phyloP scores from a whole-genome alignment of 2,888 invertebrate genomes.

The Euzophera pinguis region DNA sequence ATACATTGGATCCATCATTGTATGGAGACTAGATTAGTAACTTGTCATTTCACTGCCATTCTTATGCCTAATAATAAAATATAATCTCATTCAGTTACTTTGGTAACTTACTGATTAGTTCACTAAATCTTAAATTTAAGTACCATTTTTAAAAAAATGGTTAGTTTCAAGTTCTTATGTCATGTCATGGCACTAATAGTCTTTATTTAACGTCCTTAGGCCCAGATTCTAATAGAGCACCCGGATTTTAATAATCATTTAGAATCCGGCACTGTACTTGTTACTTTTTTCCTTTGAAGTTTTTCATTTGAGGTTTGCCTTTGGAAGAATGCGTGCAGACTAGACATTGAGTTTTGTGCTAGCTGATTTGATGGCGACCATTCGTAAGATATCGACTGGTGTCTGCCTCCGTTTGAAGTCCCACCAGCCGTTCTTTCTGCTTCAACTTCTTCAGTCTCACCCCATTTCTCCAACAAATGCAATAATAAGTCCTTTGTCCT shows the following conservation, averaged over 20 bases:
- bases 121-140: neutral
- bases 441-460: conserved; percentile 77
- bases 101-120: conserved; percentile 52
- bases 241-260: conserved; percentile 38
- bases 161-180: conserved; percentile 28
- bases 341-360: conserved; percentile 88
- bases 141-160: neutral
- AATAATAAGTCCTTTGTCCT: conserved; percentile 88
- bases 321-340: conserved; percentile 89
- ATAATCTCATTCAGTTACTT: conserved; percentile 65
- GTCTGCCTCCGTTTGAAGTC: conserved; percentile 67
- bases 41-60: conserved; percentile 44
- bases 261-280: conserved; percentile 39
- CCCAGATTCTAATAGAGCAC: neutral
- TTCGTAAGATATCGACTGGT: conserved; percentile 87
- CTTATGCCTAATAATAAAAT: conserved; percentile 30
- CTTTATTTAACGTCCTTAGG: conserved; percentile 22
- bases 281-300: conserved; percentile 59
- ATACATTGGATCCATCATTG: conserved; percentile 31
- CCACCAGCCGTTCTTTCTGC: conserved; percentile 75
- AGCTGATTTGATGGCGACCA: conserved; percentile 86
- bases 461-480: conserved; percentile 88
- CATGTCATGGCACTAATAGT: conserved; percentile 66
- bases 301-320: conserved; percentile 77
- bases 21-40: conserved; percentile 62